These are phyloP conservation scores for Zoanthus sociatus DNA, from an alignment of 92 coral and sea anemone species.

Conservation along the genomic window DNA sequence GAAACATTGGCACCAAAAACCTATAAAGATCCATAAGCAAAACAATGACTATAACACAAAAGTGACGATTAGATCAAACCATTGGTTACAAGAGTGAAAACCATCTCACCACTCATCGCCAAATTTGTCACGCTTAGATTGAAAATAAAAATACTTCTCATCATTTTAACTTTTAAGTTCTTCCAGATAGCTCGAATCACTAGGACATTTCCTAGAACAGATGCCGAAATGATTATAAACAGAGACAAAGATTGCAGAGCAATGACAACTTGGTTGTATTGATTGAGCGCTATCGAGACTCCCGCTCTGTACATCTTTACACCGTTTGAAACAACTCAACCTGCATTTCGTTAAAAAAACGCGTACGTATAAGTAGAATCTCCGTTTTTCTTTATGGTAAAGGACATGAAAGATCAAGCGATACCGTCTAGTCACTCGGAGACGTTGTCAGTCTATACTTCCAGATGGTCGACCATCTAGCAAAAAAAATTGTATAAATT, in stretches of 20 bases:
- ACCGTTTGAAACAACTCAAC: background rate
- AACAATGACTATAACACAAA: constrained; percentile 1
- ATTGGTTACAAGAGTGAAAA: background rate
- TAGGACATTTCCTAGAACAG: constrained; percentile 16
- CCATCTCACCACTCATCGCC: constrained; percentile 27
- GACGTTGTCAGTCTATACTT: too few relatives aligned
- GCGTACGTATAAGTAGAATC: background rate
- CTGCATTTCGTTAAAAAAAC: background rate
- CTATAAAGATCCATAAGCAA: background rate
- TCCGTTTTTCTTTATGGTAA: too few relatives aligned
- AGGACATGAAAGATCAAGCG: too few relatives aligned
- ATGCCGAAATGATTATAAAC: background rate
- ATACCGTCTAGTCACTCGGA: too few relatives aligned
- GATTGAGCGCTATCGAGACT: background rate
- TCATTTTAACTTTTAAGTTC: constrained; percentile 23
- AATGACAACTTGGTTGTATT: constrained; percentile 1
- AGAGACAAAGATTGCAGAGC: constrained; percentile 27
- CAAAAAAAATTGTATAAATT: too few relatives aligned
- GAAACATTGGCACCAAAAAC: background rate
- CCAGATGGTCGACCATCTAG: too few relatives aligned
- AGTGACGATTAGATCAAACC: background rate
- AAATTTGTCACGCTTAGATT: constrained; percentile 39
- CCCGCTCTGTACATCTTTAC: background rate
- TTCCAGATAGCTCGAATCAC: constrained; percentile 14
- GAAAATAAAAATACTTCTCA: constrained; percentile 23